Base-by-base conservation (phyloP, 2,797 vertebrate genomes). In the Semaprochilodus insignis region DNA sequence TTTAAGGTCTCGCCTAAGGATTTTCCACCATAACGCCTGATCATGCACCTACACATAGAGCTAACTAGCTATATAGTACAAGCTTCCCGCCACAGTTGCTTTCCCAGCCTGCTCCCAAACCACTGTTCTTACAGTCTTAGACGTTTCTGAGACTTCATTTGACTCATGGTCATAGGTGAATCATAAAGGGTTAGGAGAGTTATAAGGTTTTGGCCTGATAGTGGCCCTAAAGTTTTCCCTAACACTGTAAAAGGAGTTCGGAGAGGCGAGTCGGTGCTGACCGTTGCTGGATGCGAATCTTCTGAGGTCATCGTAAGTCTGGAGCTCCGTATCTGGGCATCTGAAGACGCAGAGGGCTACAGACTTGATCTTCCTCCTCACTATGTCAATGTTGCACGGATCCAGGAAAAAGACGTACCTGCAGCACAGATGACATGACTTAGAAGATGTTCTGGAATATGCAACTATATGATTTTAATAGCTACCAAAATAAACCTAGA, bases 351-450 rank as follows among this genome's bases (percentile, higher is more conserved):
- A 99, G 82, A 99, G 91, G 14, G 97, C 96, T 57, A 97, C 81
- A 44, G 98, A 99, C 79, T 94, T 96, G 87, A 99, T 95, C 91
- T 92, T 99, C 91, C 95, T 93, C 75, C 96, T 93, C 76, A 97
- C 88, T 55, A 98, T 8, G 90, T 99, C 97, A 78, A 99, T 92
- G 82, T 98, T 98, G 92, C 98, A 99, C 36, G 98, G 98, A 73
- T 99, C 97, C 88, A 99, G 91, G 90, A 99, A 99, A 93, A 99
- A 99, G 15, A 99, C 97, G 90, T 95, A 99, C 92, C 98, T 99
- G 91, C 70, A 8, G 63, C 27, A 34, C 0, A 55, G 6, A 57
- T 2, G 5, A 44, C 40, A 44, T 3, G 31, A 31, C 31, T 31
- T 31, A 31, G 31, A 3, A 31, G 31, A 31, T 3, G 31, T 31